These are phyloP conservation scores for Chinchilla lanigera DNA, from an alignment of 2,113 vertebrate species.

Conservation along the genomic window DNA sequence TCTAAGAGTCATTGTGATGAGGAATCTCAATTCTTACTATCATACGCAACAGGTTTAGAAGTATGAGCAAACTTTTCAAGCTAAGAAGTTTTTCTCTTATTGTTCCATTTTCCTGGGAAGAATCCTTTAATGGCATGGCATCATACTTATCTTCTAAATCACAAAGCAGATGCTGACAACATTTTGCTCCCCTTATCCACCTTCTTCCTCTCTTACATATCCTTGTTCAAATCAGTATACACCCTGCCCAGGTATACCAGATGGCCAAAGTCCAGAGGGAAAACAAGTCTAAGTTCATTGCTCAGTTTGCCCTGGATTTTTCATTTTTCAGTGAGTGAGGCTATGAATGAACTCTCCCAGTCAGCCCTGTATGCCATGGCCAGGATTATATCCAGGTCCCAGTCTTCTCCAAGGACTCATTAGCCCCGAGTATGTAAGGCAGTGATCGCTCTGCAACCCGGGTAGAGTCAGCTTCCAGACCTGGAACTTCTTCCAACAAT, in stretches of 20 bases:
- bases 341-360: slow-evolving; percentile 12
- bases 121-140: slow-evolving; percentile 2
- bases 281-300: neutral
- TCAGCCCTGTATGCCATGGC: neutral
- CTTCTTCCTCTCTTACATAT: neutral
- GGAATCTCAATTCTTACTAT: neutral
- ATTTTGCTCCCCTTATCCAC: neutral
- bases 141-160: slow-evolving; percentile 51
- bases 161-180: neutral
- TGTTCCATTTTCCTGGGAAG: slow-evolving; percentile 18
- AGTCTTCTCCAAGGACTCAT: neutral
- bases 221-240: slow-evolving; percentile 16
- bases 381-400: neutral
- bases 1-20: neutral
- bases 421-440: slow-evolving; percentile 13
- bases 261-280: neutral
- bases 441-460: neutral
- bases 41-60: slow-evolving; percentile 9
- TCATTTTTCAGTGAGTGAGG: neutral
- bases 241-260: neutral
- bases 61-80: neutral
- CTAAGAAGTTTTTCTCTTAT: neutral
- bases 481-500: neutral
- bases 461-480: neutral
- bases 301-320: neutral